A percentile compares a stretch with the other conserved stretches of the same genome.
These are phyloP conservation scores for Drosophila neutralis DNA, from an alignment of 2,888 invertebrate genomes.

Conservation along the genomic window DNA sequence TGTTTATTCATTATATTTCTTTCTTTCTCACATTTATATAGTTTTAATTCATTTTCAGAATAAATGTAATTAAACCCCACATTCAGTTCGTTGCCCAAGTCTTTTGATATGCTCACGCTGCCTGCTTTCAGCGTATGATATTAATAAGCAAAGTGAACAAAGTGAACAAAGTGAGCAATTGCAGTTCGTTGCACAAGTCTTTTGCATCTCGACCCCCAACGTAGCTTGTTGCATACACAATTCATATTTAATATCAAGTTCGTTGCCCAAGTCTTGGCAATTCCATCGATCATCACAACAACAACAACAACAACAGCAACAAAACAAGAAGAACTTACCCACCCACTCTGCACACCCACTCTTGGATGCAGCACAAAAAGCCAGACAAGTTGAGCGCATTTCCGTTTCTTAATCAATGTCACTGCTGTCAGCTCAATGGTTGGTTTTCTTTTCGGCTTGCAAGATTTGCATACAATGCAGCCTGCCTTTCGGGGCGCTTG, in stretches of 20 bases:
- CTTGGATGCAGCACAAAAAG: constrained; percentile 36
- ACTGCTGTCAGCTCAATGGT: constrained; percentile 67
- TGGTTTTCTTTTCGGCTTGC: constrained; percentile 53
- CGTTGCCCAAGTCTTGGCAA: constrained; percentile 42
- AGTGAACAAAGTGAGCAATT: neutral
- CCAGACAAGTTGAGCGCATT: constrained; percentile 69
- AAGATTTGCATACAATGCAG: constrained; percentile 72
- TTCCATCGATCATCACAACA: constrained; percentile 38
- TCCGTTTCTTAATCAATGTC: constrained; percentile 79
- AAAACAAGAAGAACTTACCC: neutral
- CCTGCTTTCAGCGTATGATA: neutral
- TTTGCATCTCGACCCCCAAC: constrained; percentile 7
- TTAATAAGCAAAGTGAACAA: neutral
- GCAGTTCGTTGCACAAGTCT: constrained; percentile 47
- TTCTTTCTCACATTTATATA: neutral
- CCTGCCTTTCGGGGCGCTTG: constrained; percentile 40
- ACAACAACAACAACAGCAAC: neutral
- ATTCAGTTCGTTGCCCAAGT: constrained; percentile 54
- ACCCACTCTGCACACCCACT: neutral
- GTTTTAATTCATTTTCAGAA: neutral
- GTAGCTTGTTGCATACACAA: constrained; percentile 29
- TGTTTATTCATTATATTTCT: neutral
- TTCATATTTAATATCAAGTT: constrained; percentile 46
- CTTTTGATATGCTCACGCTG: constrained; percentile 30
- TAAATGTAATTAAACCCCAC: neutral